Evolutionary conservation across 2,888 invertebrate genomes (phyloP).

Genomic region (Lasioglossum calceatum): DNA sequence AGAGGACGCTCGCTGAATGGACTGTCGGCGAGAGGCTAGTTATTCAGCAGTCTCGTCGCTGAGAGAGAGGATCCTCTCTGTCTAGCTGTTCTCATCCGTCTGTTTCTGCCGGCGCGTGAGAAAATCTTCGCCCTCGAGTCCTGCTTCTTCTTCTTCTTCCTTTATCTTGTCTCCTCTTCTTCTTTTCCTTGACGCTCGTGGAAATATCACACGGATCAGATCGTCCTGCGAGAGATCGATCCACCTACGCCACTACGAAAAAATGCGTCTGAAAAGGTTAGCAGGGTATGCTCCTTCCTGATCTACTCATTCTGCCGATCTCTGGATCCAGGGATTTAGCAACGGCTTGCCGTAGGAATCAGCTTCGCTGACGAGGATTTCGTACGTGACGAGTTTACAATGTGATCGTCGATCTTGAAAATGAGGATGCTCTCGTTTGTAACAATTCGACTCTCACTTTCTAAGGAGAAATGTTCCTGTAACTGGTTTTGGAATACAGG

Average conservation of each 20-base stretch:
- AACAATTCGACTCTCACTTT: too few species aligned
- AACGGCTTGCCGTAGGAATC: neutral
- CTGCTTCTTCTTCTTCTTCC: neutral
- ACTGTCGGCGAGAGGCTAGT: slow-evolving; percentile 43
- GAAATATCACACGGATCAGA: slow-evolving; percentile 29
- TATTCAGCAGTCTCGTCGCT: slow-evolving; percentile 20
- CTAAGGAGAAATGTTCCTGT: too few species aligned
- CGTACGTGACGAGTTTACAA: too few species aligned
- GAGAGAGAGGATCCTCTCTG: slow-evolving; percentile 25
- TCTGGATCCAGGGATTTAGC: neutral
- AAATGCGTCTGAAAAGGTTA: slow-evolving; percentile 43
- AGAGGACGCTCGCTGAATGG: slow-evolving; percentile 47
- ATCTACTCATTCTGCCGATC: neutral
- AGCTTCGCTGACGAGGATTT: neutral
- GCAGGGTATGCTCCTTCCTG: neutral
- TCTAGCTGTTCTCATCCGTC: slow-evolving; percentile 53
- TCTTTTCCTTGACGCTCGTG: neutral
- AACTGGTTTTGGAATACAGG: too few species aligned
- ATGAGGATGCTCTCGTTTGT: too few species aligned
- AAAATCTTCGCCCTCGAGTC: slow-evolving; percentile 30
- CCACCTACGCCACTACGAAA: slow-evolving; percentile 27
- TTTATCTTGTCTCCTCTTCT: neutral
- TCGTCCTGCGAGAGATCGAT: slow-evolving; percentile 32
- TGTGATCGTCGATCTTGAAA: too few species aligned
- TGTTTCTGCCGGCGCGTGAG: slow-evolving; percentile 46